Conservation (phyloP, 2,797 vertebrate genomes). For the Esox lucius region DNA sequence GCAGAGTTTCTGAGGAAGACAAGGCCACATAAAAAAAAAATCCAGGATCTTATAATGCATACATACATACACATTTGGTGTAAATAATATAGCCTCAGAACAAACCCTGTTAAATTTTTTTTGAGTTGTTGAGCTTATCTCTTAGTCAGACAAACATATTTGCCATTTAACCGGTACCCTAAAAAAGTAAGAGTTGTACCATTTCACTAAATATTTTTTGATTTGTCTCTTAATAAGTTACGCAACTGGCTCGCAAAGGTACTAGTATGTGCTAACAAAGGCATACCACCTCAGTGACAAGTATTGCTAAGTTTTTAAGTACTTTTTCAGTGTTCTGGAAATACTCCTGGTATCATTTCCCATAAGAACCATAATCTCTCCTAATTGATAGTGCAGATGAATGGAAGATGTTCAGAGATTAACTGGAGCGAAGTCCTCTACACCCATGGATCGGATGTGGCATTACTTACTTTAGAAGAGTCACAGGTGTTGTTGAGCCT, state of each 20-base stretch:
- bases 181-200: too few species aligned
- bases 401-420: neutral
- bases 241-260: too few species aligned
- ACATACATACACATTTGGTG: neutral
- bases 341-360: too few species aligned
- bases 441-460: neutral
- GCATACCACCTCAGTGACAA: too few species aligned
- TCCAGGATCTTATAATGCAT: neutral
- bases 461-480: conserved; percentile 84
- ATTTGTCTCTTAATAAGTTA: too few species aligned
- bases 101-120: neutral
- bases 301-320: too few species aligned
- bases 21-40: neutral
- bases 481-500: conserved; percentile 88
- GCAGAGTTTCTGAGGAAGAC: conserved; percentile 85
- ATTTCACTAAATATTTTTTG: too few species aligned
- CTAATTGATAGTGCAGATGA: neutral
- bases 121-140: too few species aligned
- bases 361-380: neutral
- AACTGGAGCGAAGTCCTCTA: neutral
- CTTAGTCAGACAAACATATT: too few species aligned
- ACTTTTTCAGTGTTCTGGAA: too few species aligned
- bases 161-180: too few species aligned
- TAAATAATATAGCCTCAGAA: neutral
- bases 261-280: too few species aligned